Conservation (phyloP, 2,888 invertebrate genomes). For the Tinea semifulvella region DNA sequence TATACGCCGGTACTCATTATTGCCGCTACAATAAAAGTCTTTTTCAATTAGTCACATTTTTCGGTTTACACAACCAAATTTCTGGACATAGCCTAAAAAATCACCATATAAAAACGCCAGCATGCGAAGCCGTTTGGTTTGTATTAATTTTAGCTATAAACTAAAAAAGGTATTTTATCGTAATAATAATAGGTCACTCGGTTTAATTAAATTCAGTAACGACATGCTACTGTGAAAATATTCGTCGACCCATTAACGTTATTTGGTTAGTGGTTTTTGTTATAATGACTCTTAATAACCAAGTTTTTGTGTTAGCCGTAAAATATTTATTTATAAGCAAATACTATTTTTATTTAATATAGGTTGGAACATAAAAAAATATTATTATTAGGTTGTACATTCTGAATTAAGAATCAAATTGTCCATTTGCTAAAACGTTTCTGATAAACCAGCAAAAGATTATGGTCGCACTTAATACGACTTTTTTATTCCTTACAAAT, state of each 20-base stretch:
- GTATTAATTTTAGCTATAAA: neutral
- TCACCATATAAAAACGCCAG: neutral
- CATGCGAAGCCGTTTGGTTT: neutral
- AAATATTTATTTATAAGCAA: no score
- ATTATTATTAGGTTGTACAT: no score
- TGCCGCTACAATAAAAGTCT: constrained; percentile 9
- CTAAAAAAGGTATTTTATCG: constrained; percentile 4
- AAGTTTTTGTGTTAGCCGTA: constrained; percentile 5
- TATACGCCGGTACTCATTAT: constrained; percentile 4
- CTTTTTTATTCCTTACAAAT: no score
- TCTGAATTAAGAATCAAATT: no score
- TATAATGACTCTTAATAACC: neutral
- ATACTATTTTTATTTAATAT: no score
- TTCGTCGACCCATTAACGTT: constrained; percentile 5
- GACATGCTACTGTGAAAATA: constrained; percentile 11
- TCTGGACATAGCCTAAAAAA: constrained; percentile 4
- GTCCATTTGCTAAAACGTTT: no score
- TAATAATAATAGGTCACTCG: constrained; percentile 12
- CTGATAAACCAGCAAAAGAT: no score
- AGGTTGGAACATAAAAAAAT: no score
- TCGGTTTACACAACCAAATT: neutral
- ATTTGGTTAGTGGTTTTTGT: constrained; percentile 2
- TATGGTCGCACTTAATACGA: no score
- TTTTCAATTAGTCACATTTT: constrained; percentile 13
- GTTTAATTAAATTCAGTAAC: constrained; percentile 12